phyloP scores from a whole-genome alignment of 2,888 invertebrate species.

The Trissolcus japonicus region DNA sequence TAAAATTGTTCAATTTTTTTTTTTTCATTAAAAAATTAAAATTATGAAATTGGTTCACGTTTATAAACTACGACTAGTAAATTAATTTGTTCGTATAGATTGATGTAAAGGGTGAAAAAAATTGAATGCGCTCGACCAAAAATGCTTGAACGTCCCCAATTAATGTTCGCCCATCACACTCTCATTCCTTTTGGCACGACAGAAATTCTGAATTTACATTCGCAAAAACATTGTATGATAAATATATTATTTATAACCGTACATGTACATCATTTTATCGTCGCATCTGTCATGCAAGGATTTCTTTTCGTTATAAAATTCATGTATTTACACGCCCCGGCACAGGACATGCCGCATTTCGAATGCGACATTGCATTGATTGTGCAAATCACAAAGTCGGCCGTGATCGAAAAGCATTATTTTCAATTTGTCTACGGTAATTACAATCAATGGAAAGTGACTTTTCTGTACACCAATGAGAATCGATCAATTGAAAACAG shows the following conservation, averaged over 20 bases:
- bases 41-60: background rate
- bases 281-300: slow-evolving; percentile 10
- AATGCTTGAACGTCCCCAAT: background rate
- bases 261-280: background rate
- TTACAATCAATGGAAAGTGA: slow-evolving; percentile 2
- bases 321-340: slow-evolving; percentile 19
- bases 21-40: background rate
- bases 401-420: slow-evolving; percentile 38
- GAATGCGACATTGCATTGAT: too few species aligned
- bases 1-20: background rate
- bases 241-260: too few species aligned
- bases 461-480: slow-evolving; percentile 9
- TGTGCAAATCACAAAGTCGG: background rate
- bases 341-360: slow-evolving; percentile 5
- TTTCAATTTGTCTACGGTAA: slow-evolving; percentile 6
- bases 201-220: background rate
- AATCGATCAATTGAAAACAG: background rate
- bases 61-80: background rate
- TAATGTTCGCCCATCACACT: background rate
- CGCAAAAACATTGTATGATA: background rate
- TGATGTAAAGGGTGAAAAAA: background rate
- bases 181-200: slow-evolving; percentile 1
- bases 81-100: background rate
- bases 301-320: slow-evolving; percentile 11
- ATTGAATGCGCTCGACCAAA: background rate